Base-by-base conservation (phyloP, 92 coral and sea anemone species). In the Palythoa caribaeorum region DNA sequence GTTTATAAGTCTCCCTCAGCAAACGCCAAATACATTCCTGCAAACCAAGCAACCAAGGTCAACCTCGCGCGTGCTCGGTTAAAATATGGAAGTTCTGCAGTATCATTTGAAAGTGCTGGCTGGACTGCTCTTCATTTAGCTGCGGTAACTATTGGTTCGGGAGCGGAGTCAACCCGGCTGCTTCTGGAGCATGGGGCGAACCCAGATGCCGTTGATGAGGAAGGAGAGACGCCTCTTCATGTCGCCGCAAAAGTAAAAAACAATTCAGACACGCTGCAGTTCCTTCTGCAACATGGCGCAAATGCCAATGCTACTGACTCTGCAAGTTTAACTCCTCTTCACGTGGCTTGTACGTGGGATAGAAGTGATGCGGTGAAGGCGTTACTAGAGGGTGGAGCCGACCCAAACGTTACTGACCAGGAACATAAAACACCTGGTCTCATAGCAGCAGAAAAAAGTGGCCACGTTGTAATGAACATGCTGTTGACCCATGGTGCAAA, bases 301-400 rank as follows among this genome's bases (percentile, higher is more conserved):
- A 37, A 79, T 37, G 84, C 57, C 84, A 79, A 59, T 14, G 84
- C 84, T 17, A 52, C 37, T 38, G 47, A 79, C n/a, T n/a, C 51
- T 20, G 54, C 71, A 20, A 71, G 84, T 40, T 79, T 44, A 37
- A 79, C 84, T 37, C 70, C 84, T 79, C 70, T 79, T 40, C 84
- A 79, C 71, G 84, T 79, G 54, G 84, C 84, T 59, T 79, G 84
- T 53, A 38, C 71, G 71, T 79, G 84, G 84, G 70, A 19, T 62
- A 79, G 84, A 79, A 38, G 6, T 59, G 84, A 79, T 4, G 71
- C 54, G 6, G 51, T 79, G 16, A 38, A 39, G 47, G 37, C 48
- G 19, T 79, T 79, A 79, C 12, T 79, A 9, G 84, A 55, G 38
- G 84, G 71, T 79, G 84, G 84, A 14, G 84, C 84, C 52, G 37